Percentiles rank a stretch among this genome's conserved stretches.
These are phyloP conservation scores for Linurgus olivaceus DNA, from an alignment of 2,797 vertebrate species.

Conservation along the genomic window DNA sequence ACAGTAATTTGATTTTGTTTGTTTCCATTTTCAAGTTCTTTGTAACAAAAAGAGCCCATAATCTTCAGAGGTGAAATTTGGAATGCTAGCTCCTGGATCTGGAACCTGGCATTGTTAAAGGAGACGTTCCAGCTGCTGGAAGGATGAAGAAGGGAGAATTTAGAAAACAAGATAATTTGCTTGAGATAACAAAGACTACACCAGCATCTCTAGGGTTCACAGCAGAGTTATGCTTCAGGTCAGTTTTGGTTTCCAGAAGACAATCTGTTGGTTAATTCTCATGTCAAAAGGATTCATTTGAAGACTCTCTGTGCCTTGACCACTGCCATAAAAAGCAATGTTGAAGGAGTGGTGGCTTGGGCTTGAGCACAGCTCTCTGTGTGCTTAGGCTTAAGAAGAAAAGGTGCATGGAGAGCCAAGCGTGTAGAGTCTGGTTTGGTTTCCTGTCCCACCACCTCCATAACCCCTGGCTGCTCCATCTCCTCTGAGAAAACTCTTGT, in stretches of 20 bases:
- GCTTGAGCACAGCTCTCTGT: rapidly evolving
- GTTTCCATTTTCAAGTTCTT: background rate
- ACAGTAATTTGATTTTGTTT: background rate
- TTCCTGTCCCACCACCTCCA: rapidly evolving
- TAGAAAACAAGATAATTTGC: background rate
- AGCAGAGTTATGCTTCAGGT: background rate
- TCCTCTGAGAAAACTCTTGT: background rate
- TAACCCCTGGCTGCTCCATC: background rate
- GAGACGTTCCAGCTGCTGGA: background rate
- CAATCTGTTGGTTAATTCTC: background rate
- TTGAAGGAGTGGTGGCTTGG: background rate
- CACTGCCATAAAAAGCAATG: background rate
- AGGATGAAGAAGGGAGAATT: background rate
- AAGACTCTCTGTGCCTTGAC: background rate
- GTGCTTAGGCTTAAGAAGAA: background rate
- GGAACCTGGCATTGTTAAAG: background rate
- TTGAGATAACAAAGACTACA: background rate
- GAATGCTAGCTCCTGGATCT: background rate
- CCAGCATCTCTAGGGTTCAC: background rate
- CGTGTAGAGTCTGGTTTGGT: background rate
- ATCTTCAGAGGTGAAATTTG: background rate
- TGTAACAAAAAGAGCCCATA: background rate
- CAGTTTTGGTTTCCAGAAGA: background rate
- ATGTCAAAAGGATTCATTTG: background rate
- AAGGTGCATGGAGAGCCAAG: background rate